Conservation (phyloP, 2,113 vertebrate species). For the Uropsilus gracilis region DNA sequence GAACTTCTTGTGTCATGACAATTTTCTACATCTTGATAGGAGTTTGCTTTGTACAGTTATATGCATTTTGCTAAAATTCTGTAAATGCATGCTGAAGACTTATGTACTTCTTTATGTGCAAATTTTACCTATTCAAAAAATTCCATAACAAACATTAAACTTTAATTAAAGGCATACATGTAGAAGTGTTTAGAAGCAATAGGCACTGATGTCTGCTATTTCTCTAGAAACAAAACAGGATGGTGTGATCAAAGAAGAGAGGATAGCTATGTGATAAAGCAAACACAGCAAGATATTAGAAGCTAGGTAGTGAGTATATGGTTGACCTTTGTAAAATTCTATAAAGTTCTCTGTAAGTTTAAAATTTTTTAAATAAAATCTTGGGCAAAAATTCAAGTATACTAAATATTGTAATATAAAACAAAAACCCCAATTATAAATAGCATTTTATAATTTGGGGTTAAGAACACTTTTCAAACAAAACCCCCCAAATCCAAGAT, state of each 20-base stretch:
- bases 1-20: background rate
- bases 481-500: background rate
- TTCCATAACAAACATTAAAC: background rate
- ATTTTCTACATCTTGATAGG: background rate
- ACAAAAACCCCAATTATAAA: background rate
- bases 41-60: background rate
- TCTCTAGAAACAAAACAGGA: background rate
- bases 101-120: background rate
- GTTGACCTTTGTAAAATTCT: background rate
- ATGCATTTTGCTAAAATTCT: background rate
- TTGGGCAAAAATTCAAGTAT: background rate
- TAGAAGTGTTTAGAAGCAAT: background rate
- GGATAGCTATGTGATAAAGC: background rate
- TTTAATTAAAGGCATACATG: background rate
- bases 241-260: background rate
- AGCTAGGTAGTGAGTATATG: background rate
- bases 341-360: background rate
- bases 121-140: background rate
- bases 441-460: background rate
- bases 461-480: constrained; percentile 30
- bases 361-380: background rate
- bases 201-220: background rate
- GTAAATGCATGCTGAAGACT: background rate
- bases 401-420: background rate
- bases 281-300: background rate